Conservation (phyloP, 2,888 invertebrate species). For the Pycnomerus fuliginosus region DNA sequence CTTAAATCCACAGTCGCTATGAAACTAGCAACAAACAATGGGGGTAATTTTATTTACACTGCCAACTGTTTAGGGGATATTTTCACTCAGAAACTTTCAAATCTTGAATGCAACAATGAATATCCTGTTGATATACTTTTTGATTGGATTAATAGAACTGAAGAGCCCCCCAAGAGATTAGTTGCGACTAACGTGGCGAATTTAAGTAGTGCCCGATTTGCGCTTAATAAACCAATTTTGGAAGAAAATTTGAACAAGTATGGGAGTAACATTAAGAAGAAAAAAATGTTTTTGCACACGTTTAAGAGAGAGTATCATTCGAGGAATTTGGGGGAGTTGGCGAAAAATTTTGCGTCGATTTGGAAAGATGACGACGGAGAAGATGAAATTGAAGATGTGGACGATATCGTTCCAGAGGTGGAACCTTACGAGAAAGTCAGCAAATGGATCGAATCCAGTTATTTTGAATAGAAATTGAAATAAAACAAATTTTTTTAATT, state of each 20-base stretch:
- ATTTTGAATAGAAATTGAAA: constrained; percentile 25
- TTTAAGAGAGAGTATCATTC: constrained; percentile 23
- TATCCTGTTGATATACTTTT: too few relatives aligned
- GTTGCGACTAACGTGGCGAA: constrained; percentile 29
- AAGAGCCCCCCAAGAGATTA: constrained; percentile 17
- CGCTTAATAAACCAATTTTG: constrained; percentile 15
- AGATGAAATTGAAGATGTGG: constrained; percentile 20
- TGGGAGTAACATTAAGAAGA: constrained; percentile 8
- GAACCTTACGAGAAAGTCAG: constrained; percentile 34
- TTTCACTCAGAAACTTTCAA: constrained; percentile 29
- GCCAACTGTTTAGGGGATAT: neutral
- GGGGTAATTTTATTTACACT: neutral
- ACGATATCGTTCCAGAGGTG: constrained; percentile 28
- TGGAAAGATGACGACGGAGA: constrained; percentile 34
- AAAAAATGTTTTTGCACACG: constrained; percentile 23
- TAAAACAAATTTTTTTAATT: too few relatives aligned
- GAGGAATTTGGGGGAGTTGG: constrained; percentile 30
- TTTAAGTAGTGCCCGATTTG: constrained; percentile 24
- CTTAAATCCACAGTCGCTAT: neutral
- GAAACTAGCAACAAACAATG: neutral
- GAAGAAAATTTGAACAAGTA: constrained; percentile 13
- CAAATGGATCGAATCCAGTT: constrained; percentile 33
- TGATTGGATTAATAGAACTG: constrained; percentile 28
- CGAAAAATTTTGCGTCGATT: constrained; percentile 31
- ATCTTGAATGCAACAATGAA: too few relatives aligned